phyloP scores from a whole-genome alignment of 2,797 vertebrate genomes.

The Malurus leucopterus region DNA sequence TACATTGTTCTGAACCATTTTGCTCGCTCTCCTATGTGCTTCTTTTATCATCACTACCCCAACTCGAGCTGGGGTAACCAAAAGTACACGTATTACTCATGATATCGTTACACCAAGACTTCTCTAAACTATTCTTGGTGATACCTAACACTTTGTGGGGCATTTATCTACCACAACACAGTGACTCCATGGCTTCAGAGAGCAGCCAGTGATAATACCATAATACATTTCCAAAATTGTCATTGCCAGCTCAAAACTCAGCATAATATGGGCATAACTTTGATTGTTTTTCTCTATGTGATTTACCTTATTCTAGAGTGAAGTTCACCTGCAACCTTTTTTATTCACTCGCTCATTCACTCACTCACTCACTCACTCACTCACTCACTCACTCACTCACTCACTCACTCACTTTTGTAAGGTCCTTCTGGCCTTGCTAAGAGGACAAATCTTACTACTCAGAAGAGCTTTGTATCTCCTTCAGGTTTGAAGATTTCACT shows the following conservation, averaged over 20 bases:
- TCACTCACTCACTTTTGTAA: neutral
- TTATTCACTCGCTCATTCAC: neutral
- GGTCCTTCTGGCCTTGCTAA: neutral
- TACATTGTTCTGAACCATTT: neutral
- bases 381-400: neutral
- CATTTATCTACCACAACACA: neutral
- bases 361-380: neutral
- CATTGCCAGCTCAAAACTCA: neutral
- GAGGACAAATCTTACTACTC: neutral
- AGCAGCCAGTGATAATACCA: neutral
- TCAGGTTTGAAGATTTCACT: neutral
- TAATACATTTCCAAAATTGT: neutral
- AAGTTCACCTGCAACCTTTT: neutral
- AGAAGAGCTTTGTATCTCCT: neutral
- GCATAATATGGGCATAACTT: neutral
- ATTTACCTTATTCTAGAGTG: neutral
- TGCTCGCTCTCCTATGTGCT: neutral
- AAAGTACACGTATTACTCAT: neutral
- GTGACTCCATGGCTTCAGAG: neutral
- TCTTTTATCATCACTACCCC: neutral
- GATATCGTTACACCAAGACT: neutral
- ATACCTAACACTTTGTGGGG: rapidly evolving
- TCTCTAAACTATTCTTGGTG: neutral
- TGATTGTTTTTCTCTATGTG: neutral
- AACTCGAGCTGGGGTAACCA: neutral